Base-by-base conservation (phyloP, 1,140 invertebrate species). In the Trichonephila clavipes region DNA sequence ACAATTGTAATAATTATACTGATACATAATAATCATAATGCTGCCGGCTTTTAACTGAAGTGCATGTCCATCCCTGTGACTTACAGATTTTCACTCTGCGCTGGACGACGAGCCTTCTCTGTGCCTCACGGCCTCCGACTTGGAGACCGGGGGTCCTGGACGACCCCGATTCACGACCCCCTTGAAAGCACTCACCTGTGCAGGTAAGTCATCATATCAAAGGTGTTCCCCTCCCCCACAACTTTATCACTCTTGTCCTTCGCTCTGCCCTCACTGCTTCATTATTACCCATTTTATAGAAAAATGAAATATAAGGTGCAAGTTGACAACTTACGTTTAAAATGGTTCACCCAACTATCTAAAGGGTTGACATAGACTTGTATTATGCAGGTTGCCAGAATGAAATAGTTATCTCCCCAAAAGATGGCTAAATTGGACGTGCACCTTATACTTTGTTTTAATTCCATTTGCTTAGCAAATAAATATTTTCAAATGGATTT, bases 81-180 rank as follows among this genome's bases (percentile, higher is more conserved):
- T 91, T 94, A 82, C 81, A 94, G 94, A 94, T 92, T 94, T 94
- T 91, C 94, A 94, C 61, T 94, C 94, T 59, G 94, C 94, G 7
- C 81, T 94, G 83, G 94, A 94, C 59, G 94, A 94, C 58, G 94
- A 94, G 59, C 64, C 94, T 0, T 94, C 94, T 0, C 87, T 94
- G 19, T 94, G 94, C 16, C 58, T 89, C 19, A 94, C 94, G 40
- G 86, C 90, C 28, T 93, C 94, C 28, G 94, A 94, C 34, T 18
- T 72, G 40, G 90, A 94, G 69, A 40, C 87, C 34, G 94, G 86
- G 51, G 89, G 64, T 28, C 87, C 94, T 28, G 94, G 88, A 1
- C n/a, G 62, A 64, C 94, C 94, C 24, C 58, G 88, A 51, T 94
- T 94, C 72, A 89, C 77, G 8, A 64, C 59, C 34, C 86, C 90